Evolutionary conservation across 37 sponge, comb jelly and placozoan species (phyloP).

Genomic region (Spongilla lacustris): DNA sequence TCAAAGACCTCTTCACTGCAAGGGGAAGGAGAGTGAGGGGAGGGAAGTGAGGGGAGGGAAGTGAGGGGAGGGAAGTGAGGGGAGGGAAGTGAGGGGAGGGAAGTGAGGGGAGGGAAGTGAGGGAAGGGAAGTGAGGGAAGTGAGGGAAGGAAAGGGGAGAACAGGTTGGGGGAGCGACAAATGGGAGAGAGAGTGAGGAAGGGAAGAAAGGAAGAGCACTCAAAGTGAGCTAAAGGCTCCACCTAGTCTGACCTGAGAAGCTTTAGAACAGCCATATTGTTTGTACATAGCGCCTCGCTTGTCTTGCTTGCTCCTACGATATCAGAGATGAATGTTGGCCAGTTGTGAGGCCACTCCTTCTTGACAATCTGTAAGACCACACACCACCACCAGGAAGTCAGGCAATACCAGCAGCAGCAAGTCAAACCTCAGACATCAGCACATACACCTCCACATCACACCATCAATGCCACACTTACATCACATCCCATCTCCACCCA

Average conservation of each 20-base stretch:
- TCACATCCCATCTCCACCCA: not conserved
- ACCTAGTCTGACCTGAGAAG: conserved; percentile 80
- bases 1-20: conserved; percentile 99
- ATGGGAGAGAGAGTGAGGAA: too few relatives aligned
- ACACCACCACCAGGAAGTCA: too few relatives aligned
- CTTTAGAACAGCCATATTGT: conserved; percentile 96
- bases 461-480: not conserved
- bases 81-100: not conserved
- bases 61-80: not conserved
- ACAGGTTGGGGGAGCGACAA: too few relatives aligned
- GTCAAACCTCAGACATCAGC: not conserved
- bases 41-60: not conserved
- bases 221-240: not conserved
- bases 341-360: conserved; percentile 98
- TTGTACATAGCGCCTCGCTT: conserved; percentile 92
- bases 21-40: too few relatives aligned
- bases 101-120: not conserved
- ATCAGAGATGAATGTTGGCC: conserved; percentile 95
- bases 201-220: not conserved
- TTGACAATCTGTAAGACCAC: conserved; percentile 89
- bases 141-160: too few relatives aligned
- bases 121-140: not conserved
- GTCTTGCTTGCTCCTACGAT: conserved; percentile 96
- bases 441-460: not conserved
- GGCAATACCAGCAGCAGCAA: too few relatives aligned